phyloP scores from a whole-genome alignment of 1,140 invertebrate genomes.

The Trigoniulus corallinus region DNA sequence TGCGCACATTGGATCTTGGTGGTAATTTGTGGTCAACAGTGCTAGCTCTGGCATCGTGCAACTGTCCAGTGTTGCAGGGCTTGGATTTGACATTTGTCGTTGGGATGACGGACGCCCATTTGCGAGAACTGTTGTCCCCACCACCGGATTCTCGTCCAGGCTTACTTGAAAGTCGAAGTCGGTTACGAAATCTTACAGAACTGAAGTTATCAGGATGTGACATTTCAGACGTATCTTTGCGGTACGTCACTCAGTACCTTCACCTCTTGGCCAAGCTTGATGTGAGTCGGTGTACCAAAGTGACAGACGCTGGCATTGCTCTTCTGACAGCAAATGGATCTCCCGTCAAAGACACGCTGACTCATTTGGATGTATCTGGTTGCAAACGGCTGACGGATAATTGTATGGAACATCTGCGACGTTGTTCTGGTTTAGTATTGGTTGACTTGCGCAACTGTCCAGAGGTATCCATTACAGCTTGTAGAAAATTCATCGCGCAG shows the following conservation, averaged over 20 bases:
- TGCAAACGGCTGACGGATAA: slow-evolving; percentile 65
- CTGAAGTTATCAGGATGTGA: slow-evolving; percentile 69
- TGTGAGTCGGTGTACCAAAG: slow-evolving; percentile 64
- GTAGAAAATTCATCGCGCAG: slow-evolving; percentile 15
- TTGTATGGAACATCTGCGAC: slow-evolving; percentile 53
- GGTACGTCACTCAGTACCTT: slow-evolving; percentile 59
- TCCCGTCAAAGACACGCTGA: slow-evolving; percentile 36
- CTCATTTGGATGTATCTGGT: slow-evolving; percentile 54
- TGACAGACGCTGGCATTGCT: slow-evolving; percentile 75
- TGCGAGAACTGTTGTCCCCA: slow-evolving; percentile 58
- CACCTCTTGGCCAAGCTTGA: slow-evolving; percentile 53
- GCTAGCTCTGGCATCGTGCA: slow-evolving; percentile 59
- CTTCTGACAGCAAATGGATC: slow-evolving; percentile 50
- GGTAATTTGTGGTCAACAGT: slow-evolving; percentile 58
- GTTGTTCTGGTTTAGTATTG: slow-evolving; percentile 14
- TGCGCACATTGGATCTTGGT: slow-evolving; percentile 58
- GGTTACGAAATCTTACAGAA: slow-evolving; percentile 54
- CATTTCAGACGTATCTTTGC: slow-evolving; percentile 68
- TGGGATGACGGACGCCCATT: slow-evolving; percentile 58
- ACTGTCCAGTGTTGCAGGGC: slow-evolving; percentile 52
- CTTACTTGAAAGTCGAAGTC: slow-evolving; percentile 57
- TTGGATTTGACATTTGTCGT: slow-evolving; percentile 66
- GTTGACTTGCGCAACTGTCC: slow-evolving; percentile 17
- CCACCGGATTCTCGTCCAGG: slow-evolving; percentile 69
- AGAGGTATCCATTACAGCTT: slow-evolving; percentile 14